Base-by-base conservation (phyloP, 2,888 invertebrate genomes). In the Oligia strigilis region DNA sequence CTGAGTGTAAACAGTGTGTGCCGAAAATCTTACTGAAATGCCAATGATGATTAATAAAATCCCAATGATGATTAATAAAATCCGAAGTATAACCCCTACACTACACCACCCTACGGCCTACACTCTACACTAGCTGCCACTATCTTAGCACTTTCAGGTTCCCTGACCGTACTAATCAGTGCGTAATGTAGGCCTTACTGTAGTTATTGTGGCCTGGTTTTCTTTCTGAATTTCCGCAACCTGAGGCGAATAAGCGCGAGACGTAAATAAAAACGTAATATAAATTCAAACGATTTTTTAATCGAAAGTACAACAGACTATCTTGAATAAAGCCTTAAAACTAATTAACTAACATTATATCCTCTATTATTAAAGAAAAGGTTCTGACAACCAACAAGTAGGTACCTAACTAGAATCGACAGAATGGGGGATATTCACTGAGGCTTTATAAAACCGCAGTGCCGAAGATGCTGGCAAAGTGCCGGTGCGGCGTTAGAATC, bases 401-500 rank as follows among this genome's bases (percentile, higher is more conserved):
- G 29, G 29, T 29, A 29, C 29, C 29, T 29, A 23, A 55, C 46
- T 40, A 11, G 11, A 29, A 43, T 60, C 36, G 77, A 46, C 19
- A 43, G 14, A 77, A 66, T 83, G 17, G 9, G n/a, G 36, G 36
- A 80, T 82, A 52, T 76, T 43, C 46, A 66, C 19, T 14, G 60
- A 2, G 11, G 29, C 43, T 77, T 77, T 36, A 78, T 55, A 69
- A 80, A 80, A 69, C 80, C 80, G 84, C 69, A 83, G 62, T 83
- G 84, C 62, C 46, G 62, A 58, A 69, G 55, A 83, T 67, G 69
- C 78, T 81, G 80, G 80, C 80, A 81, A 49, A 49, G 84, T 81
- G 80, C 80, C 80, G 84, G 69, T 78, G 55, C 80, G 78, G 78
- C 84, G 78, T 29, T 78, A 40, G 40, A 83, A 81, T 81, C 80